Evolutionary conservation across 2,113 vertebrate species (phyloP), one percentile per base, ranked within the genome.

Genomic region (Oryzias curvinotus): DNA sequence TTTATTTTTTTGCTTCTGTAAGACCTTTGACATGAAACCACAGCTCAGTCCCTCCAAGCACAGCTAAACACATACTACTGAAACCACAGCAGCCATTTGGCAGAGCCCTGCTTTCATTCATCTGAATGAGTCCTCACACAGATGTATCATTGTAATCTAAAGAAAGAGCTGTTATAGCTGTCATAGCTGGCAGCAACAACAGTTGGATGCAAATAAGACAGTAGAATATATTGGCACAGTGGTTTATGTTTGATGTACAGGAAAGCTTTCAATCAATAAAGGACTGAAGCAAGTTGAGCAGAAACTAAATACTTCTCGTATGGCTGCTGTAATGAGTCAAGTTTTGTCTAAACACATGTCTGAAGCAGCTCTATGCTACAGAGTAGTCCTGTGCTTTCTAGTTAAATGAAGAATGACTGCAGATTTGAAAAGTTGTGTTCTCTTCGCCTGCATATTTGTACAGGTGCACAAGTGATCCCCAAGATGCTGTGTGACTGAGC

Each of bases 391-490:
- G 50, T 65, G 56, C 4, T 52, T 17, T 63, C 17, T 56, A 52
- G 67, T 65, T 42, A 10, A 63, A 60, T 68, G 12, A 36, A 12
- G 36, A 36, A 65, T 28, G 67, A 65, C 52, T 69, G 57, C 45
- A 60, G 45, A 65, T 68, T 65, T 59, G 57, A 60, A 67, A 19
- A 57, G 71, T 74, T 66, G 75, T 71, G 62, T 69, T 54, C 70
- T 75, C 57, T 58, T 44, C 51, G 15, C 48, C 65, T 54, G 66
- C 79, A 47, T 91, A 86, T 92, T 91, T 91, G 78, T 86, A 86
- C 90, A 92, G 90, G 90, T 91, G 89, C 80, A 68, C 19, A n/a
- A 17, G 50, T 85, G 83, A 88, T 90, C 85, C 73, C 65, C 85
- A 72, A 81, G 78, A 75, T 76, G 83, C 87, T 77, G 79, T 85